Conservation (phyloP, 1,140 invertebrate species). For the Rhynchophorus ferrugineus region DNA sequence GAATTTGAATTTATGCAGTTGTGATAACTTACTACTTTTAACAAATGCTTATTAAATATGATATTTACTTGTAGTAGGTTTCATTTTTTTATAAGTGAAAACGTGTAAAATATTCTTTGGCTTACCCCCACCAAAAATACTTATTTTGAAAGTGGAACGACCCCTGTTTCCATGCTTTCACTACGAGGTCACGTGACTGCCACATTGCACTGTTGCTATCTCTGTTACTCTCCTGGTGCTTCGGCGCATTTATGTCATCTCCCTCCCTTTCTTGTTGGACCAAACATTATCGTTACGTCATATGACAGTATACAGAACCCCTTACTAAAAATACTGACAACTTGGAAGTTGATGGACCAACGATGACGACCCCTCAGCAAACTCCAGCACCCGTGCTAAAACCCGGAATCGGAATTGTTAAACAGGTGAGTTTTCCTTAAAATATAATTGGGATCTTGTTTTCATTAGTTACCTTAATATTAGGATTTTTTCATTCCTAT, state of each 20-base stretch:
- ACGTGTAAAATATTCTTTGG: too few species aligned
- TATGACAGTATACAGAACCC: background rate
- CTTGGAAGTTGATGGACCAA: conserved; percentile 23
- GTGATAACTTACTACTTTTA: too few species aligned
- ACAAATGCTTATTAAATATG: too few species aligned
- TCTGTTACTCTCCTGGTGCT: background rate
- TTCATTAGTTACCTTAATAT: conserved; percentile 1
- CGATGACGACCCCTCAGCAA: conserved; percentile 46
- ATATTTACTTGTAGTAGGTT: too few species aligned
- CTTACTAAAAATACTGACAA: background rate
- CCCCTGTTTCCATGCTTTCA: conserved; percentile 1
- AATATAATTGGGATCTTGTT: conserved; percentile 1
- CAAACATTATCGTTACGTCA: background rate
- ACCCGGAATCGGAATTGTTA: conserved; percentile 51
- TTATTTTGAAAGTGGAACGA: too few species aligned
- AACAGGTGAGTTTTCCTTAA: conserved; percentile 42
- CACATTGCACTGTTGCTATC: background rate
- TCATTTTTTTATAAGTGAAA: too few species aligned
- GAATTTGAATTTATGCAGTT: too few species aligned
- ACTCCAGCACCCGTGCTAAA: conserved; percentile 39
- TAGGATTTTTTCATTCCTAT: conserved; percentile 11
- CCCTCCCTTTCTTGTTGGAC: background rate
- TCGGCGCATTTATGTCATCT: background rate
- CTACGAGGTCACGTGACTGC: conserved; percentile 1
- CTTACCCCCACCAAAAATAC: too few species aligned